A percentile compares a stretch with the other conserved stretches of the same genome.
Conservation (phyloP, 2,888 invertebrate genomes). For the Therioaphis trifolii region DNA sequence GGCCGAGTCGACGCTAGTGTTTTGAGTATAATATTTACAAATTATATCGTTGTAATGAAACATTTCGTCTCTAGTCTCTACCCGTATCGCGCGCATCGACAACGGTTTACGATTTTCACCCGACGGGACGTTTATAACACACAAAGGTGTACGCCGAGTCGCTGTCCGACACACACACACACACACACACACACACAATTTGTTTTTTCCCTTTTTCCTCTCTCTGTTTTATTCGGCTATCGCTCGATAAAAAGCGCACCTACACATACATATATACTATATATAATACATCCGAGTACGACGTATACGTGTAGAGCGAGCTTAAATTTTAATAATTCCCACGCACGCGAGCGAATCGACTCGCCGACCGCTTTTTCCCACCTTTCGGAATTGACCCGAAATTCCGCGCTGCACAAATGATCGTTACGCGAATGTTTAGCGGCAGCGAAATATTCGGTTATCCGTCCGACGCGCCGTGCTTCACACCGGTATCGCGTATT, state of each 20-base stretch:
- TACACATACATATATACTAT: not conserved
- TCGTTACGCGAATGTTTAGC: not conserved
- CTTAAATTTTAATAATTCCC: slow-evolving; percentile 35
- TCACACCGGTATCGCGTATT: too few species aligned
- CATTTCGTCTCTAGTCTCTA: too few species aligned
- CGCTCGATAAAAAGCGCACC: slow-evolving; percentile 14
- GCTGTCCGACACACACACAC: too few species aligned
- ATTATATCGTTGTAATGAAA: too few species aligned
- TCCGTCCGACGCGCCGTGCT: too few species aligned
- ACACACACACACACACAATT: not conserved
- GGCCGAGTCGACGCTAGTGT: too few species aligned
- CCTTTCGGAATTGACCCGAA: not conserved
- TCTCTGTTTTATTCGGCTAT: not conserved
- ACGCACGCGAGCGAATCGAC: slow-evolving; percentile 28
- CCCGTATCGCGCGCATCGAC: too few species aligned
- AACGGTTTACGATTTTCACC: too few species aligned
- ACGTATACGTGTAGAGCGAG: not conserved
- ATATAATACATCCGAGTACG: not conserved
- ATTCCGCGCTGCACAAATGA: not conserved
- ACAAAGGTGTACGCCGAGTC: too few species aligned
- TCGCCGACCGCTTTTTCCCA: not conserved
- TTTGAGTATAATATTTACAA: too few species aligned
- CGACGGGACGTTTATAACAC: not conserved
- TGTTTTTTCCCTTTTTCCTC: not conserved
- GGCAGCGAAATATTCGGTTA: not conserved